A percentile compares a stretch with the other conserved stretches of the same genome.
Evolutionary conservation across 1,140 invertebrate species (phyloP).

Genomic region (Apis cerana): DNA sequence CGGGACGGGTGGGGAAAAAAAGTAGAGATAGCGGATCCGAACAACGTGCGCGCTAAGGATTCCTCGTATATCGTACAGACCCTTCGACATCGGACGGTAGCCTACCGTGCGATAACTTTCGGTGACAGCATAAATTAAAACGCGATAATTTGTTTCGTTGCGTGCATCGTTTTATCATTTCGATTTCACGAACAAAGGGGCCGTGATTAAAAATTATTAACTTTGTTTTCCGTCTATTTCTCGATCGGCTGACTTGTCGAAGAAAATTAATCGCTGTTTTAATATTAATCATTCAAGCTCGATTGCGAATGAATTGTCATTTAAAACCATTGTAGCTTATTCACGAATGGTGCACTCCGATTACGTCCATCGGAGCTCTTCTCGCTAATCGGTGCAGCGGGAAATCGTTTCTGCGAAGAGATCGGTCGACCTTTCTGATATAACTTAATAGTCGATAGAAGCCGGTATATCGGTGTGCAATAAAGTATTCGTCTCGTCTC

Average conservation of each 20-base stretch:
- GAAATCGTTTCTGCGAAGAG: conserved; percentile 23
- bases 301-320: not conserved
- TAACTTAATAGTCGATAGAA: conserved; percentile 25
- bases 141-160: not conserved
- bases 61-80: not conserved
- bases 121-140: not conserved
- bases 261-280: conserved; percentile 8
- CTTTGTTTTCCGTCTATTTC: not conserved
- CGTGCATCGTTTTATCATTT: no score
- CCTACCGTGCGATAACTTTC: not conserved
- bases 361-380: conserved; percentile 7
- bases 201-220: no score
- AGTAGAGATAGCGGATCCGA: conserved; percentile 3
- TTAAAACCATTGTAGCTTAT: not conserved
- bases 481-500: not conserved
- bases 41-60: not conserved
- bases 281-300: not conserved
- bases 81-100: not conserved
- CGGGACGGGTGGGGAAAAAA: not conserved
- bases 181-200: no score
- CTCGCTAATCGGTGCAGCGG: conserved; percentile 21
- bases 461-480: conserved; percentile 11
- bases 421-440: conserved; percentile 27
- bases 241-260: not conserved
- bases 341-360: not conserved